A percentile compares a stretch with the other conserved stretches of the same genome.
These are phyloP conservation scores for Heloderma charlesbogerti DNA, from an alignment of 2,113 vertebrate genomes.

Conservation along the genomic window DNA sequence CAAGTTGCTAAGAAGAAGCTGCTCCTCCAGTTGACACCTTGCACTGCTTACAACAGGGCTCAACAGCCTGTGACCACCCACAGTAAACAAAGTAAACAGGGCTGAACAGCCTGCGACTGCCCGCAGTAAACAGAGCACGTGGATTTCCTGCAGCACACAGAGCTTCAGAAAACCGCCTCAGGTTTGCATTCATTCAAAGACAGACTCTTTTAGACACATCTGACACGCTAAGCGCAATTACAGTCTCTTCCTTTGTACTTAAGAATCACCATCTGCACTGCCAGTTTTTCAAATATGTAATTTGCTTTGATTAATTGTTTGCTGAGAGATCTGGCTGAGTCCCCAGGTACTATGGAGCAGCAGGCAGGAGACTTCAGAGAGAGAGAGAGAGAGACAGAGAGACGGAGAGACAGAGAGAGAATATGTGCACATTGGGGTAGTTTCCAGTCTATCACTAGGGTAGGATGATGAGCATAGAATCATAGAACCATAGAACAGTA, in stretches of 20 bases:
- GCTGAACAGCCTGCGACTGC: not conserved
- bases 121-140: not conserved
- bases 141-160: not conserved
- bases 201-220: not conserved
- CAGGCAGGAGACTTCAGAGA: not conserved
- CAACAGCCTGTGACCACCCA: not conserved
- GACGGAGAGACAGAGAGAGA: not conserved
- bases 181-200: not conserved
- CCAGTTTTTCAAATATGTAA: constrained; percentile 17
- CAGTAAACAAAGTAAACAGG: not conserved
- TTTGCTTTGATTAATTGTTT: constrained; percentile 39
- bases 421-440: not conserved
- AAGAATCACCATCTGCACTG: constrained; percentile 9
- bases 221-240: constrained; percentile 34
- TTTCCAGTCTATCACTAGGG: not conserved
- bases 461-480: too few species aligned
- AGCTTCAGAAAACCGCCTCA: not conserved
- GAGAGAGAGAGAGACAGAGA: not conserved
- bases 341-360: not conserved
- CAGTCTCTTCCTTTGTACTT: constrained; percentile 9
- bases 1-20: not conserved
- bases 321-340: not conserved
- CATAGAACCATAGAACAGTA: too few species aligned
- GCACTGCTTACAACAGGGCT: not conserved
- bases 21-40: not conserved